These are phyloP conservation scores for Amphipoea oculea DNA, from an alignment of 2,888 invertebrate genomes.

Conservation along the genomic window DNA sequence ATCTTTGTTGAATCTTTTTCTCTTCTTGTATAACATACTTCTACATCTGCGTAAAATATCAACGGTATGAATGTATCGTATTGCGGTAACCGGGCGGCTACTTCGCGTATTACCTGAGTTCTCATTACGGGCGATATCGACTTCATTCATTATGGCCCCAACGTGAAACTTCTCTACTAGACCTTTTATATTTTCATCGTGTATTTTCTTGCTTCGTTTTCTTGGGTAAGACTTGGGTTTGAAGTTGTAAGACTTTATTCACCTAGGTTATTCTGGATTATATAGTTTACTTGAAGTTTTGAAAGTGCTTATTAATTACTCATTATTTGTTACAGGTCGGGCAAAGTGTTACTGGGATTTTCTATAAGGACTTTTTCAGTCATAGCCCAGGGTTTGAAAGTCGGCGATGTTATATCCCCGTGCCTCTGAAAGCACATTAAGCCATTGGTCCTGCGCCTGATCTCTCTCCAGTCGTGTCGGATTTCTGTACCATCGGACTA, in stretches of 20 bases:
- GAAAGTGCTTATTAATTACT: neutral
- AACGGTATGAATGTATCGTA: slow-evolving; percentile 51
- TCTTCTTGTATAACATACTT: slow-evolving; percentile 30
- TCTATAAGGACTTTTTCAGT: neutral
- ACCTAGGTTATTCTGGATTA: neutral
- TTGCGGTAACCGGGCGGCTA: slow-evolving; percentile 51
- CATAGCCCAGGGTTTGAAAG: neutral
- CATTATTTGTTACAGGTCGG: neutral
- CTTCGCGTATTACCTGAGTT: slow-evolving; percentile 51
- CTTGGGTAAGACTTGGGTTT: slow-evolving; percentile 1
- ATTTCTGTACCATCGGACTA: neutral
- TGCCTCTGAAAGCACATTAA: neutral
- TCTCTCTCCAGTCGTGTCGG: no score
- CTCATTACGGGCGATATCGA: slow-evolving; percentile 49
- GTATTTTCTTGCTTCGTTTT: slow-evolving; percentile 19
- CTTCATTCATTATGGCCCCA: slow-evolving; percentile 52
- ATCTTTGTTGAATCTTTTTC: neutral
- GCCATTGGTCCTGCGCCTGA: no score
- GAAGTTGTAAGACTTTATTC: slow-evolving; percentile 10
- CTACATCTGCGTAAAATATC: slow-evolving; percentile 46
- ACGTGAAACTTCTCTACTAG: slow-evolving; percentile 36
- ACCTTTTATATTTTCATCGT: slow-evolving; percentile 28
- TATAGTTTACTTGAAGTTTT: neutral
- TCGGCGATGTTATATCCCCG: neutral
- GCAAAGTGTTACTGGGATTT: neutral